A percentile compares a stretch with the other conserved stretches of the same genome.
Evolutionary conservation across 2,113 vertebrate species (phyloP).

Genomic region (Apteryx owenii): DNA sequence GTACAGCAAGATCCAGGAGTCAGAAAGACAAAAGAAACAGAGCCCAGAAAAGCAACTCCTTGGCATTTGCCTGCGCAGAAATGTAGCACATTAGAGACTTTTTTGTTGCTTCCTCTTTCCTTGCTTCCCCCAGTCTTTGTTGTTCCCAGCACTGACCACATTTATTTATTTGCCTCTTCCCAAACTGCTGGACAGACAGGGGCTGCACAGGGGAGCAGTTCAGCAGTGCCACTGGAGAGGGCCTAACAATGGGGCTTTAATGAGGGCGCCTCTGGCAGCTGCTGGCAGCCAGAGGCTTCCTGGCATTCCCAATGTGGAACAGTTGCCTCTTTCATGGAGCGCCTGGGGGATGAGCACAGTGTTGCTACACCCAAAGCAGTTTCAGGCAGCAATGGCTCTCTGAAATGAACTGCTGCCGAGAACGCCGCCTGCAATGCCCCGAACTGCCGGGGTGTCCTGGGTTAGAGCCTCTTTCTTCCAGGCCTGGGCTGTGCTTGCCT

Average conservation of each 20-base stretch:
- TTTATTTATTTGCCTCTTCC: constrained; percentile 39
- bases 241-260: constrained; percentile 68
- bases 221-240: neutral
- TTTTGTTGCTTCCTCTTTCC: constrained; percentile 35
- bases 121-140: constrained; percentile 14
- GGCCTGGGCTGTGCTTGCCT: constrained; percentile 27
- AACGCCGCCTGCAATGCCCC: neutral
- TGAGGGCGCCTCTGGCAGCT: constrained; percentile 29
- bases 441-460: constrained; percentile 14
- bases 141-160: neutral
- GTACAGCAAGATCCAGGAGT: constrained; percentile 46
- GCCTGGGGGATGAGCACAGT: constrained; percentile 52
- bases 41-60: constrained; percentile 6
- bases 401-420: neutral
- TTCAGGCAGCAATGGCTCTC: constrained; percentile 19
- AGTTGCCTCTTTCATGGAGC: constrained; percentile 64
- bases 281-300: constrained; percentile 39
- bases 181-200: constrained; percentile 12
- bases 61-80: constrained; percentile 33
- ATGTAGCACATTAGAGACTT: neutral
- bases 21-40: constrained; percentile 33
- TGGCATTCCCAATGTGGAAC: constrained; percentile 57
- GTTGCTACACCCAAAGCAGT: constrained; percentile 62
- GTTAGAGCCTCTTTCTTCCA: constrained; percentile 55
- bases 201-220: constrained; percentile 5